Base-by-base conservation (phyloP, 2,888 invertebrate genomes). In the Drosophila austrosaltans region DNA sequence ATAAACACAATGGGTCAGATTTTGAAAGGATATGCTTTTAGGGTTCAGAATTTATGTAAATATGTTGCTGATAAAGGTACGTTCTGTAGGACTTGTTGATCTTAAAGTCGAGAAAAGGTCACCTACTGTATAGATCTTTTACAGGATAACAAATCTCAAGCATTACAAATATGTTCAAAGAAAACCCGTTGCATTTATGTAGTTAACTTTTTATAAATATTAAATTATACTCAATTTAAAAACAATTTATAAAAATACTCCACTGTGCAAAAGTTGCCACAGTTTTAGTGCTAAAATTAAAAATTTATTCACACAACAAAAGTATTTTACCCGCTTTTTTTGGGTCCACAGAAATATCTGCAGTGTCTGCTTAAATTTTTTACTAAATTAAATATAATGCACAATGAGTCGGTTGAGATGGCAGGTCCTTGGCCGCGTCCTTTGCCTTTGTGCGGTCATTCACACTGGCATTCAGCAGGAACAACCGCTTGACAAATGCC, bases 401-500 rank as follows among this genome's bases (percentile, higher is more conserved):
- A 42, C 57, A 75, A 66, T 64, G 67, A 63, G 71, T 44, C 25
- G 62, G 57, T n/a, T 42, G 76, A 44, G 48, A 25, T 48, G 22
- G 36, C 48, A 10, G 48, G 22, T 58, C 48, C 54, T 25, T 20
- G 40, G 20, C 10, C 48, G 8, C 58, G 53, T 63, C 53, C 64
- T 36, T 53, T 36, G 59, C 53, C 59, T 28, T 53, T 56, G 63
- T 36, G 1, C 58, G 48, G 66, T 67, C 62, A 66, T 61, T 72
- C 66, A 63, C 63, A 32, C 54, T 40, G 20, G 7, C 53, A 42
- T 60, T 63, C 56, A 62, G 22, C 25, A 25, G 48, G 36, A 10
- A 36, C 48, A 4, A 60, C 70, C 79, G 77, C 84, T 82, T 85
- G 82, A 83, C 86, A 86, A 84, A 85, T 82, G 77, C 83, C 76